Evolutionary conservation across 2,113 vertebrate species (phyloP).

Genomic region (Pantherophis guttatus): DNA sequence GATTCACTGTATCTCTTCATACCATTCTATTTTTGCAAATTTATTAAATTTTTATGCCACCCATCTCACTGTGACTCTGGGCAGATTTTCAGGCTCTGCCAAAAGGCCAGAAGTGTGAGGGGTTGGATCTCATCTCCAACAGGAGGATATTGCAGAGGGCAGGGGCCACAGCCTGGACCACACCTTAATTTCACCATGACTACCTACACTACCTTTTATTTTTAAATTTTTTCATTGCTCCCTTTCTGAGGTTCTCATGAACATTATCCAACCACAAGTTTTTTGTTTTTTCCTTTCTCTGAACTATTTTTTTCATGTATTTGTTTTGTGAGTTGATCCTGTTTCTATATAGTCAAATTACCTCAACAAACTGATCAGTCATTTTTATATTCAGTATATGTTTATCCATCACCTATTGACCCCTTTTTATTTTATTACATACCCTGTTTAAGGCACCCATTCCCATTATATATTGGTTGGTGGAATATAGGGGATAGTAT

Average conservation of each 20-base stretch:
- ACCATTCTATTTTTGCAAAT: no score
- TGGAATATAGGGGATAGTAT: neutral
- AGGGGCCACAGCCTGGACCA: no score
- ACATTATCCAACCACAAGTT: neutral
- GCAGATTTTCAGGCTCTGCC: no score
- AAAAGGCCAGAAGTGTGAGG: no score
- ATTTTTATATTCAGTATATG: neutral
- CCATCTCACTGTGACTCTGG: no score
- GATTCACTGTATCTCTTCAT: no score
- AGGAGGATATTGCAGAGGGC: no score
- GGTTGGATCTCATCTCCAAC: no score
- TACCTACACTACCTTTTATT: no score
- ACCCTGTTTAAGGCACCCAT: neutral
- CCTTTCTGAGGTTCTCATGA: neutral
- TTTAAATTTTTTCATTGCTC: neutral
- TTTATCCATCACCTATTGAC: neutral
- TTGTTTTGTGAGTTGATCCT: neutral
- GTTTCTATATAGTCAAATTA: neutral
- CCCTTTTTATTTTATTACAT: neutral
- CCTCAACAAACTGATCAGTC: neutral
- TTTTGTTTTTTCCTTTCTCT: no score
- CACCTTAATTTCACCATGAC: no score
- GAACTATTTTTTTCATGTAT: neutral
- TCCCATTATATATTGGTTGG: neutral
- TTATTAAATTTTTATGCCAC: no score